phyloP scores from a whole-genome alignment of 2,888 invertebrate species.

The Parapristionchus giblindavisi region DNA sequence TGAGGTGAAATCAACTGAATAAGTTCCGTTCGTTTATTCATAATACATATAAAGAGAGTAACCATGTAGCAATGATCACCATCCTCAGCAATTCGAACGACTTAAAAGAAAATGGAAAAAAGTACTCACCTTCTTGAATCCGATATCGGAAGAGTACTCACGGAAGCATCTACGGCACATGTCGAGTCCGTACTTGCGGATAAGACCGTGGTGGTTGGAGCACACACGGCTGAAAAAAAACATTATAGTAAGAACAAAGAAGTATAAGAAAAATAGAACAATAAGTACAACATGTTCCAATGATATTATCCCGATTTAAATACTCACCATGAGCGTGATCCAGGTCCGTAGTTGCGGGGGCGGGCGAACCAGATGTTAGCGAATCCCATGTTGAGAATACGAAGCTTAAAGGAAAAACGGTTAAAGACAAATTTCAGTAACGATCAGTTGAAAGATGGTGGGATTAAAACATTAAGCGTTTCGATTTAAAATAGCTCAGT shows the following conservation, averaged over 20 bases:
- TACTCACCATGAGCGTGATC: conserved; percentile 82
- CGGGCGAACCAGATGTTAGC: conserved; percentile 97
- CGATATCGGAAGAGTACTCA: conserved; percentile 97
- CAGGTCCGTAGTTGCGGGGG: conserved; percentile 95
- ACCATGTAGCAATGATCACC: too few relatives aligned
- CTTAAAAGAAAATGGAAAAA: not conserved
- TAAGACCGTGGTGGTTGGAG: conserved; percentile 93
- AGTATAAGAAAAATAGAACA: not conserved
- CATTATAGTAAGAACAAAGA: not conserved
- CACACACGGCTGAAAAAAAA: conserved; percentile 81
- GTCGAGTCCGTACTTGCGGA: conserved; percentile 81
- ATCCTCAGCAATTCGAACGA: too few relatives aligned
- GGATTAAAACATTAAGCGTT: not conserved
- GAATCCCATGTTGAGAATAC: conserved; percentile 81
- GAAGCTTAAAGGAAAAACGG: not conserved
- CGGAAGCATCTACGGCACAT: conserved; percentile 84
- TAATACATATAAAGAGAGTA: too few relatives aligned
- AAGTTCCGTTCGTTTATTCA: too few relatives aligned
- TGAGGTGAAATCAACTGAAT: too few relatives aligned
- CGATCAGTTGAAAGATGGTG: not conserved
- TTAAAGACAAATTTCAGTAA: not conserved
- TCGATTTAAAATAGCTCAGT: not conserved
- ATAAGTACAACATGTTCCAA: not conserved
- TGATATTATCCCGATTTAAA: not conserved
- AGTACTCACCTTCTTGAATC: conserved; percentile 88